Evolutionary conservation across 2,113 vertebrate genomes (phyloP).

Genomic region (Seriola dumerili): DNA sequence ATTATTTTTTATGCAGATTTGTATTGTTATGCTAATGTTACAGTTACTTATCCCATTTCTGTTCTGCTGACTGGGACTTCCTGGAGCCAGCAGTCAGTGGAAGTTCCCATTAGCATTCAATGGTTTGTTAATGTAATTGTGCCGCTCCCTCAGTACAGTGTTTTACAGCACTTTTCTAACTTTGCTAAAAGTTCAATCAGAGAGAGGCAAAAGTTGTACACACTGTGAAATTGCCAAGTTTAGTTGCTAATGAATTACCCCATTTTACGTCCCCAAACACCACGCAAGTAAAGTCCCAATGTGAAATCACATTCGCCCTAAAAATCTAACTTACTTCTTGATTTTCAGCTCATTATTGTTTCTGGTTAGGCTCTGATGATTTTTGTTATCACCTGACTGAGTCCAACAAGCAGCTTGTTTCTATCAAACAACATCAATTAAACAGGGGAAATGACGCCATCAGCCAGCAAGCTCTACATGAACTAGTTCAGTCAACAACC

Average conservation of each 20-base stretch:
- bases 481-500: conserved; percentile 76
- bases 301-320: neutral
- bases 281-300: neutral
- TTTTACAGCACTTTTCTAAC: conserved; percentile 35
- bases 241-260: neutral
- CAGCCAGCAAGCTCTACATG: conserved; percentile 46
- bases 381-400: conserved; percentile 48
- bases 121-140: conserved; percentile 55
- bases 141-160: neutral
- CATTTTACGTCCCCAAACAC: neutral
- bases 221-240: neutral
- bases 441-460: conserved; percentile 57
- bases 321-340: neutral
- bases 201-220: neutral
- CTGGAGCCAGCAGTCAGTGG: conserved; percentile 46
- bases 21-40: conserved; percentile 63
- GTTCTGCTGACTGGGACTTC: conserved; percentile 61
- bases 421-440: conserved; percentile 70
- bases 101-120: conserved; percentile 54
- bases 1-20: conserved; percentile 64
- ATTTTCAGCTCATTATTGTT: neutral
- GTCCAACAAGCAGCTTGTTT: conserved; percentile 65
- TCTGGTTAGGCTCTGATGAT: conserved; percentile 11
- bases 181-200: conserved; percentile 32
- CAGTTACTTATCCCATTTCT: conserved; percentile 43